Evolutionary conservation across 2,113 vertebrate species (phyloP).

Genomic region (Caretta caretta): DNA sequence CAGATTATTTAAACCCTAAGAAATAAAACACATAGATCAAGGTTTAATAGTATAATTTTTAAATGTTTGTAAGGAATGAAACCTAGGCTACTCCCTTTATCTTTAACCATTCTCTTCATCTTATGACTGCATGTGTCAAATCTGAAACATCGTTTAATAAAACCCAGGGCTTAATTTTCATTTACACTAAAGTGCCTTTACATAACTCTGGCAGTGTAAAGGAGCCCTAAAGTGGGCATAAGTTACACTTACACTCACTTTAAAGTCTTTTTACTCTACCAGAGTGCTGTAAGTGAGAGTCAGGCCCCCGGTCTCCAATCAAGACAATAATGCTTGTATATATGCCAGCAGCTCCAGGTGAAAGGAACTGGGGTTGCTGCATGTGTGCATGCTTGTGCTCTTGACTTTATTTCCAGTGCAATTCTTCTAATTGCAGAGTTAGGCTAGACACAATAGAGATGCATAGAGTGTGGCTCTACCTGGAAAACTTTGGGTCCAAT

Average conservation of each 20-base stretch:
- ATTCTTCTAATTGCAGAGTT: not conserved
- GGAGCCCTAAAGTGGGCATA: not conserved
- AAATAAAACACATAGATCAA: slow-evolving; percentile 15
- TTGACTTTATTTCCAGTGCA: not conserved
- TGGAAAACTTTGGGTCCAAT: not conserved
- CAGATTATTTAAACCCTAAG: slow-evolving; percentile 83
- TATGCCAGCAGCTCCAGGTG: not conserved
- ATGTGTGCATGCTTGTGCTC: not conserved
- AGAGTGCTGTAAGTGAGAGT: not conserved
- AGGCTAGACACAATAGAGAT: not conserved
- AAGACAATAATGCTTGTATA: not conserved
- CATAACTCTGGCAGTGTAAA: not conserved
- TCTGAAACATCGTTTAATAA: not conserved
- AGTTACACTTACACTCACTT: not conserved
- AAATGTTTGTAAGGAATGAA: not conserved
- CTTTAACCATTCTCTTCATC: not conserved
- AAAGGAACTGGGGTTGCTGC: not conserved
- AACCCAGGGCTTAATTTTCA: not conserved
- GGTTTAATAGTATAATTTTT: not conserved
- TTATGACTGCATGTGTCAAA: not conserved
- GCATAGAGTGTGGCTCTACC: not conserved
- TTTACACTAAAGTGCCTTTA: not conserved
- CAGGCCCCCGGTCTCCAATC: not conserved
- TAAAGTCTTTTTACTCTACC: not conserved
- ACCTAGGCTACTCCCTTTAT: not conserved